phyloP scores from a whole-genome alignment of 1,140 invertebrate species.

The Sitobion miscanthi region DNA sequence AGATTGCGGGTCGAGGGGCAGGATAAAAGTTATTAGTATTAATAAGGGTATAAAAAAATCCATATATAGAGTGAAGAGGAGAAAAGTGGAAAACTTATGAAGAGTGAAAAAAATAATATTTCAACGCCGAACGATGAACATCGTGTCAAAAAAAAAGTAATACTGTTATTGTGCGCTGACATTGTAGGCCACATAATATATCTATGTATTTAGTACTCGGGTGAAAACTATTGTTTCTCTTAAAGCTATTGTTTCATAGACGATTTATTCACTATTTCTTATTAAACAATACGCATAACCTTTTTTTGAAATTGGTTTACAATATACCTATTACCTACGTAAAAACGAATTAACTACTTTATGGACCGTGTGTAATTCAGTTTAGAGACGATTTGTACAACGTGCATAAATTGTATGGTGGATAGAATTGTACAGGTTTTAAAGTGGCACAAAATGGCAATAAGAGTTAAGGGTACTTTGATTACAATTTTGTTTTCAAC shows the following conservation, averaged over 20 bases:
- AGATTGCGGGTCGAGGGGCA: neutral
- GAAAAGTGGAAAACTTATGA: neutral
- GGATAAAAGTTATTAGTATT: constrained; percentile 50
- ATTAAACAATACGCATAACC: neutral
- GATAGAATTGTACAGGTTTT: neutral
- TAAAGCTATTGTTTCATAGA: neutral
- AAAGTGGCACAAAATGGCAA: neutral
- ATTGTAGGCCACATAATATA: neutral
- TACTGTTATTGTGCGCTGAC: neutral
- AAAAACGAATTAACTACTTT: neutral
- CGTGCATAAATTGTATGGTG: neutral
- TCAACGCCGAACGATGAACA: constrained; percentile 6
- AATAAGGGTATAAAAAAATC: constrained; percentile 34
- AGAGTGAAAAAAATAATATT: constrained; percentile 31
- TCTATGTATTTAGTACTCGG: neutral
- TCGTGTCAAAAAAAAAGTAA: constrained; percentile 31
- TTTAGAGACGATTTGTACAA: neutral
- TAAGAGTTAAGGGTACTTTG: neutral
- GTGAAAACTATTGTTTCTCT: neutral
- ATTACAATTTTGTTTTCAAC: neutral
- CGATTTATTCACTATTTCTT: neutral
- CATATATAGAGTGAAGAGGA: neutral
- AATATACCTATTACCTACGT: neutral
- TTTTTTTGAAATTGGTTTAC: neutral
- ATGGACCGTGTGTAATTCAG: neutral